Conservation (phyloP, 2,113 vertebrate genomes). For the Hassar affinis region DNA sequence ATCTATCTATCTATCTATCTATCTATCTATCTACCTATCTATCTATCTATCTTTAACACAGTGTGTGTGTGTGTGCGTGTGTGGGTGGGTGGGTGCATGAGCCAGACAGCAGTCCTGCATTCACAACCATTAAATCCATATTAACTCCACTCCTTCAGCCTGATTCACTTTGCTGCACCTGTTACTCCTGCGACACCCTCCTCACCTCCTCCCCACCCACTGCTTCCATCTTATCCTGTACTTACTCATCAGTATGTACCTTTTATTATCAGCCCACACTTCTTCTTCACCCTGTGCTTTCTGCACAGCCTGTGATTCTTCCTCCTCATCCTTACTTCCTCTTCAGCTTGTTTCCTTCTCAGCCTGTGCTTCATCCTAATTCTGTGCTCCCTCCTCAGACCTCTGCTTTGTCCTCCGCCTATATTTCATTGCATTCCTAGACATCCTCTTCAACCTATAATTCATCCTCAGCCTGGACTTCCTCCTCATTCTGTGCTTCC, state of each 20-base stretch:
- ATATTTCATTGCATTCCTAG: too few species aligned
- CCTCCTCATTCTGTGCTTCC: neutral
- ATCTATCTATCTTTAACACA: too few species aligned
- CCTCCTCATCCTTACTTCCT: neutral
- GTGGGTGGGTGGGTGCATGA: constrained; percentile 59
- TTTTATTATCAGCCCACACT: too few species aligned
- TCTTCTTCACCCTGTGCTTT: too few species aligned
- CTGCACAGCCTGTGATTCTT: neutral
- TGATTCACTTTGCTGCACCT: constrained; percentile 56
- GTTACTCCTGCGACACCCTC: constrained; percentile 38
- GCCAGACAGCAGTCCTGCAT: constrained; percentile 56
- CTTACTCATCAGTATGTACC: neutral
- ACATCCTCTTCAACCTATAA: neutral
- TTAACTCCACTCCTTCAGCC: constrained; percentile 66
- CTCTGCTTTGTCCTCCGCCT: too few species aligned
- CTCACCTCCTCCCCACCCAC: neutral
- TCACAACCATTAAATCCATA: constrained; percentile 75
- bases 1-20: constrained; percentile 14
- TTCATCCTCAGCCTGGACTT: neutral
- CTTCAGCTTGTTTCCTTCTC: neutral
- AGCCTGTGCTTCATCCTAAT: neutral
- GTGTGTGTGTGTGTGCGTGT: constrained; percentile 48
- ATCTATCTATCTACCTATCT: neutral
- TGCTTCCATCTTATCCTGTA: neutral
- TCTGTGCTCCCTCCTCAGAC: neutral